Evolutionary conservation across 1,140 invertebrate species (phyloP), one percentile per base, ranked within the genome.

Genomic region (Cydia pomonella): DNA sequence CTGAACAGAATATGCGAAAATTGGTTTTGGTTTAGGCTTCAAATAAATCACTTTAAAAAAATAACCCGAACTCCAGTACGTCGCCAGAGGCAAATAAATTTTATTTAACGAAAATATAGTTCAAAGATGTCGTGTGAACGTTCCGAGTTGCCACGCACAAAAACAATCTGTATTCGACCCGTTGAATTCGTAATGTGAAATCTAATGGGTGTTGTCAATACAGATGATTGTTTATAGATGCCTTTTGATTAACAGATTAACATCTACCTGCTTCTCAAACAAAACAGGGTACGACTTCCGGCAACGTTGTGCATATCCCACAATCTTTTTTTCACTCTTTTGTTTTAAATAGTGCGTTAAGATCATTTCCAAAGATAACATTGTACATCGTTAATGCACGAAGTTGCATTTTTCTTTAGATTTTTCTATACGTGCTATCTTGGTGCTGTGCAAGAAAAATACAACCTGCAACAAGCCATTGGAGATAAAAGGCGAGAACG

Each of bases 401-500:
- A 69, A 41, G 64, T 69, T 50, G 63, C 41, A 75, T 69, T 75
- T 75, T 75, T 66, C 21, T 33, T 16, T 13, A 27, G 64, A 72
- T 72, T 72, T 50, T 50, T 66, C 53, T 77, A 77, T 78, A 71
- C 64, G 29, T 44, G 71, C 75, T 79, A 73, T 81, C 75, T 79
- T 73, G 75, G 73, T 44, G 69, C 59, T 73, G 66, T 74, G 72
- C 72, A 79, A 76, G 75, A 76, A 81, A 75, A 77, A 73, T 75
- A 77, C 41, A 47, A 25, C 44, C 12, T n/a, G 38, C 53, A 69
- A 78, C 53, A 69, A 78, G 72, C 66, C 69, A 62, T 75, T 50
- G 44, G 23, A 62, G 78, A 82, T 80, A 80, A 78, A 44, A 77
- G 75, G 73, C 77, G 73, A 76, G 76, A 80, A 75, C 27, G 62